Conservation (phyloP, 2,113 vertebrate species). For the Machaerirhynchus nigripectus region DNA sequence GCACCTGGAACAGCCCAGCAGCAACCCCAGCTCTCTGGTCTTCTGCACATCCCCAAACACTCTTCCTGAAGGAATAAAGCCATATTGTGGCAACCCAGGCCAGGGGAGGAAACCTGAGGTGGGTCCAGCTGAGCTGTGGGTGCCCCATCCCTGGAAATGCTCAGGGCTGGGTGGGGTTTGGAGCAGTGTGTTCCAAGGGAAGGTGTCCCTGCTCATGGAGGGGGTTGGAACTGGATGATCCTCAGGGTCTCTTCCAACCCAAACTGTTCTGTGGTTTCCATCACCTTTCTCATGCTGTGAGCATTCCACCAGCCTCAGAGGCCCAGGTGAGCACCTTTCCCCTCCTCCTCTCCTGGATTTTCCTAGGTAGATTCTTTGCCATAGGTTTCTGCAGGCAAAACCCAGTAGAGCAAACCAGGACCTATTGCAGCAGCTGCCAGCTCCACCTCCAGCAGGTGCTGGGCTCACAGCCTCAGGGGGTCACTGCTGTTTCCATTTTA, state of each 20-base stretch:
- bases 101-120: background rate
- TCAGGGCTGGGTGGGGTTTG: background rate
- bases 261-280: background rate
- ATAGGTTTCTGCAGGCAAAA: background rate
- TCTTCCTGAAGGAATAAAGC: slow-evolving; percentile 44
- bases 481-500: background rate
- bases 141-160: background rate
- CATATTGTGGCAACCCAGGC: too few species aligned
- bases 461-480: background rate
- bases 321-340: background rate
- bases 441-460: background rate
- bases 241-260: background rate
- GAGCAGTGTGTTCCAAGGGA: fast-evolving
- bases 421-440: background rate
- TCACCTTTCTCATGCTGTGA: fast-evolving
- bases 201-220: background rate
- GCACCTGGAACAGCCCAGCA: slow-evolving; percentile 49
- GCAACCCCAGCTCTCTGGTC: slow-evolving; percentile 61
- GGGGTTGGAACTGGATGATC: fast-evolving
- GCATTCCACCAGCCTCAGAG: fast-evolving
- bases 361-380: background rate
- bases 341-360: too few species aligned
- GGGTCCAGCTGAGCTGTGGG: fast-evolving
- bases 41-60: slow-evolving; percentile 48
- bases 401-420: background rate